These are phyloP conservation scores for Cavia porcellus DNA, from an alignment of 2,113 vertebrate species.

Conservation along the genomic window DNA sequence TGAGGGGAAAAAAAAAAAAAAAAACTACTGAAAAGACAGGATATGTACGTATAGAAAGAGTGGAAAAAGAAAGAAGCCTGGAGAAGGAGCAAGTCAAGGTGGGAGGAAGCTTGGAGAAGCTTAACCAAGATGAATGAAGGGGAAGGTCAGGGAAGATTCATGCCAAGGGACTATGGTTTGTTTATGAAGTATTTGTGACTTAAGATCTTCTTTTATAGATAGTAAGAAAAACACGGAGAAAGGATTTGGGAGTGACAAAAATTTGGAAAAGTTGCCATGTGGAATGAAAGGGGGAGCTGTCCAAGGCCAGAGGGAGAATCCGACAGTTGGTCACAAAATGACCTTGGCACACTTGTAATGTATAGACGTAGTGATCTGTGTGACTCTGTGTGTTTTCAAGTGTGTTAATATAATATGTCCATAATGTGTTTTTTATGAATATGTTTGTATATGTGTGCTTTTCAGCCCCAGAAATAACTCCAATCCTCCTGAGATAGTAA, in stretches of 20 bases:
- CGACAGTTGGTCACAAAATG: background rate
- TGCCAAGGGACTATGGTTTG: background rate
- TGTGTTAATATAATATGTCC: background rate
- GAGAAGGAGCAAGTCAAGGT: background rate
- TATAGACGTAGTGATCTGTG: no score
- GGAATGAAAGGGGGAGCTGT: background rate
- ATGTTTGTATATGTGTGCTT: background rate
- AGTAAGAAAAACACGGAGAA: background rate
- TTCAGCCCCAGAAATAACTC: background rate
- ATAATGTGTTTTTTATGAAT: background rate
- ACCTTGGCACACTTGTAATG: no score
- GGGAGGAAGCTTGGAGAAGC: background rate
- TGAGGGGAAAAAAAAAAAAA: no score
- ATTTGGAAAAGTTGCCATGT: background rate
- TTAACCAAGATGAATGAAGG: background rate
- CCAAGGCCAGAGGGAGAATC: background rate
- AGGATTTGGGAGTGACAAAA: background rate
- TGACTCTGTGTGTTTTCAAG: background rate
- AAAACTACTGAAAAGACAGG: background rate
- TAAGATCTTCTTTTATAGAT: background rate
- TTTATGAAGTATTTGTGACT: background rate
- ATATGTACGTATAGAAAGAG: accelerated
- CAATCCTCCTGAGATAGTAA: background rate
- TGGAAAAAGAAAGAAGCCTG: background rate
- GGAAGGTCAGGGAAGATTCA: background rate